Percentiles rank a stretch among this genome's conserved stretches.
These are phyloP conservation scores for Mesoclemmys tuberculata DNA, from an alignment of 2,113 vertebrate genomes.

Conservation along the genomic window DNA sequence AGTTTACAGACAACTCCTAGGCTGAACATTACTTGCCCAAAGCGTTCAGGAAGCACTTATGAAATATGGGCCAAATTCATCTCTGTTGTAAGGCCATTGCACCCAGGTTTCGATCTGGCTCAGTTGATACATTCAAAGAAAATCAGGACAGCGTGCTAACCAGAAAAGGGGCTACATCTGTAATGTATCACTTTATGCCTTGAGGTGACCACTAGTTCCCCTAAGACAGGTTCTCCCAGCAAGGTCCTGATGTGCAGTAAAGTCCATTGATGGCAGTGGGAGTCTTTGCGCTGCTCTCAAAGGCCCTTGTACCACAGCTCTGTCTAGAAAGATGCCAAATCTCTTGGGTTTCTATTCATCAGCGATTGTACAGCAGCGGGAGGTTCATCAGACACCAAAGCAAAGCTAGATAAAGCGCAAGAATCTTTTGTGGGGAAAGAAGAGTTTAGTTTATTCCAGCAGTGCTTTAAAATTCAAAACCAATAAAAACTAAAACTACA, in stretches of 20 bases:
- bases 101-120: neutral
- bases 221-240: neutral
- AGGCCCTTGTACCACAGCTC: neutral
- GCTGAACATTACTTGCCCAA: neutral
- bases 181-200: neutral
- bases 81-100: neutral
- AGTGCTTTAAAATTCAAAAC: neutral
- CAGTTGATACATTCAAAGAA: neutral
- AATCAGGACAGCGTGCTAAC: fast-evolving
- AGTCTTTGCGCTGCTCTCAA: neutral
- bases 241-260: neutral
- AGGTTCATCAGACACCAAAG: neutral
- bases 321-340: fast-evolving
- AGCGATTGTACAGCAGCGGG: neutral
- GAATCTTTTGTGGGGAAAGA: neutral
- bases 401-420: neutral
- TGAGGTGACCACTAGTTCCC: neutral
- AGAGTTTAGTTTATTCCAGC: neutral
- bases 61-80: fast-evolving
- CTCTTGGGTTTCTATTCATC: neutral
- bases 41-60: neutral
- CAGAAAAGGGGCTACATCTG: neutral
- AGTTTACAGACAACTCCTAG: neutral
- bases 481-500: neutral
- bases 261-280: neutral